phyloP scores from a whole-genome alignment of 64 coral and sea anemone species.

The Pocillopora verrucosa region DNA sequence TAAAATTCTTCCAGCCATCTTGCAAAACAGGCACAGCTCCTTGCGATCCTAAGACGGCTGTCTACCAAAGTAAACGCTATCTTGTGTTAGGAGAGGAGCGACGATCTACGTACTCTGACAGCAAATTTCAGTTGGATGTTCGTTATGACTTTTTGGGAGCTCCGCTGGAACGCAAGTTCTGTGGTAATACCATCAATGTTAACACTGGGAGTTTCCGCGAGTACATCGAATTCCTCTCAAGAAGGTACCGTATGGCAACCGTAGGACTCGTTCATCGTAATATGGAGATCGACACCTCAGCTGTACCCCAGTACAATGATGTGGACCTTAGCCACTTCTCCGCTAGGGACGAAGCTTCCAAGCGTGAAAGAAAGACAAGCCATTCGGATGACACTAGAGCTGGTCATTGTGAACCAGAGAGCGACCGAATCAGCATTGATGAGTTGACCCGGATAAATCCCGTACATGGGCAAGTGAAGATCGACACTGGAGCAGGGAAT shows the following conservation, averaged over 20 bases:
- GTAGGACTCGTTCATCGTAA: not conserved
- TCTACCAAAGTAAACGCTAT: constrained; percentile 43
- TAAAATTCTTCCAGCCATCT: constrained; percentile 59
- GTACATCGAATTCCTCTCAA: constrained; percentile 37
- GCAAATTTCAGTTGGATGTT: constrained; percentile 58
- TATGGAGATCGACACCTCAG: constrained; percentile 50
- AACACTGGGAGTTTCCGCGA: constrained; percentile 56
- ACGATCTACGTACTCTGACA: constrained; percentile 24
- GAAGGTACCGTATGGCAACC: constrained; percentile 7
- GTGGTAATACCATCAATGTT: constrained; percentile 67
- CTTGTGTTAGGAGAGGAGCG: constrained; percentile 51
- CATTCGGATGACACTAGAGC: not conserved
- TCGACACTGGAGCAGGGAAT: constrained; percentile 67
- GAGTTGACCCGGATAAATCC: constrained; percentile 53
- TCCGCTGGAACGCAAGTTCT: constrained; percentile 52
- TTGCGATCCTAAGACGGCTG: constrained; percentile 31
- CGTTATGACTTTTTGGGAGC: constrained; percentile 60
- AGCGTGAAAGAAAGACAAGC: not conserved
- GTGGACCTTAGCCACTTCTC: constrained; percentile 37
- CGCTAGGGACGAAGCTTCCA: constrained; percentile 4
- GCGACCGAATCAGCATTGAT: constrained; percentile 65
- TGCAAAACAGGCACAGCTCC: constrained; percentile 39
- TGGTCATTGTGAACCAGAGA: constrained; percentile 36
- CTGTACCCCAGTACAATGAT: constrained; percentile 55
- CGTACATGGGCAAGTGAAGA: constrained; percentile 29